Percentiles rank a stretch among this genome's conserved stretches.
Evolutionary conservation across 2,113 vertebrate species (phyloP).

Genomic region (Microcebus murinus): DNA sequence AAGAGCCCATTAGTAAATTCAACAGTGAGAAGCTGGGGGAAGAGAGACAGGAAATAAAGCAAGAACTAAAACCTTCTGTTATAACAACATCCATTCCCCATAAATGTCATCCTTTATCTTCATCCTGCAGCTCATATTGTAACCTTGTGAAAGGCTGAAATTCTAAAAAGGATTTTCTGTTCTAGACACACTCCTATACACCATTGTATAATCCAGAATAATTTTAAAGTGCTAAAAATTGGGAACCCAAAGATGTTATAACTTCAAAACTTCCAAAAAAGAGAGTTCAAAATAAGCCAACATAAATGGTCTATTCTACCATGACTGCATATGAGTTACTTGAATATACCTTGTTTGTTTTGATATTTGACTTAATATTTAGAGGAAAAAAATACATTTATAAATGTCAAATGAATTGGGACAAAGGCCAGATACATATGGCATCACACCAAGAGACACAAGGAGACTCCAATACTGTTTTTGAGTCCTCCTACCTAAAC

Average conservation of each 20-base stretch:
- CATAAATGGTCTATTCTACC: not conserved
- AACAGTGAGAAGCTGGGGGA: not conserved
- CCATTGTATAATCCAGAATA: not conserved
- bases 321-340: not conserved
- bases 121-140: not conserved
- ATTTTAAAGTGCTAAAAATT: not conserved
- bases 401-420: not conserved
- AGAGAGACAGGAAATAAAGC: constrained; percentile 55
- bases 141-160: constrained; percentile 8
- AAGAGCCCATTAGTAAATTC: constrained; percentile 18
- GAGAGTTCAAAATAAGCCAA: not conserved
- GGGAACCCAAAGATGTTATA: not conserved
- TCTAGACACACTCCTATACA: not conserved
- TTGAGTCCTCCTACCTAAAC: not conserved
- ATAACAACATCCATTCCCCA: constrained; percentile 49
- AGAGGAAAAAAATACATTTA: not conserved
- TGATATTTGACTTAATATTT: not conserved
- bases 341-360: not conserved
- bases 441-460: not conserved
- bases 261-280: not conserved
- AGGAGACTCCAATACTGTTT: not conserved
- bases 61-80: constrained; percentile 50
- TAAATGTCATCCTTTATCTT: constrained; percentile 52
- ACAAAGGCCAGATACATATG: not conserved
- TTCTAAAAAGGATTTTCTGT: not conserved